Percentiles rank a stretch among this genome's conserved stretches.
These are phyloP conservation scores for Rattus norvegicus DNA, from an alignment of 2,113 vertebrate genomes.

Conservation along the genomic window DNA sequence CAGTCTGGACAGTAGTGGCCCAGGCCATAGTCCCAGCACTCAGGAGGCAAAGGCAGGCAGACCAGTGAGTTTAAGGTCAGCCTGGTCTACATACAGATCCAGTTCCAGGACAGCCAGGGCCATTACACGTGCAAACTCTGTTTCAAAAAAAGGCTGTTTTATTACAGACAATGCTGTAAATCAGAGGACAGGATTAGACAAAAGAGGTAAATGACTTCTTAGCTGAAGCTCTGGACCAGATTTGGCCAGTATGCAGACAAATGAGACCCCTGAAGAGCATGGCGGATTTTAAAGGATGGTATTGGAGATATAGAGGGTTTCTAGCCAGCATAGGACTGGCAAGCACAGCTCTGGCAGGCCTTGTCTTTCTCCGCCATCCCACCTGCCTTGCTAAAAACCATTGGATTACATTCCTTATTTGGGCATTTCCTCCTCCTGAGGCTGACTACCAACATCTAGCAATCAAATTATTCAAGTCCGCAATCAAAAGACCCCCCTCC, in stretches of 20 bases:
- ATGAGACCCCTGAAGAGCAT: conserved; percentile 14
- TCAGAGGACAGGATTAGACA: background rate
- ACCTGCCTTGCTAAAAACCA: background rate
- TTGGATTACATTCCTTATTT: background rate
- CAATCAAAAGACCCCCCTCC: background rate
- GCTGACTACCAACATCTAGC: background rate
- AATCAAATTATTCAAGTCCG: background rate
- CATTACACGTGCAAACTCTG: background rate
- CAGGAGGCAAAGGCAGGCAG: background rate
- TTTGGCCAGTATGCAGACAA: background rate
- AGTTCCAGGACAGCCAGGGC: background rate
- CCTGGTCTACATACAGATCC: background rate
- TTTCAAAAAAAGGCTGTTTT: background rate
- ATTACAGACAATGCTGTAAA: conserved; percentile 41
- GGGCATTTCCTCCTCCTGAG: background rate
- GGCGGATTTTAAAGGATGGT: background rate
- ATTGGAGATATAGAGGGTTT: background rate
- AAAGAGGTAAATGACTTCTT: conserved; percentile 61
- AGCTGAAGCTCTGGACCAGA: background rate
- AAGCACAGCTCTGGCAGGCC: background rate
- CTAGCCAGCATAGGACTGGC: background rate
- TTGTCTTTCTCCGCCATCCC: background rate
- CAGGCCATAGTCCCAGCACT: background rate
- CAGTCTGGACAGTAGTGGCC: background rate
- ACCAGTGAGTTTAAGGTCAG: background rate